These are phyloP conservation scores for Gobius niger DNA, from an alignment of 2,113 vertebrate genomes.

Conservation along the genomic window DNA sequence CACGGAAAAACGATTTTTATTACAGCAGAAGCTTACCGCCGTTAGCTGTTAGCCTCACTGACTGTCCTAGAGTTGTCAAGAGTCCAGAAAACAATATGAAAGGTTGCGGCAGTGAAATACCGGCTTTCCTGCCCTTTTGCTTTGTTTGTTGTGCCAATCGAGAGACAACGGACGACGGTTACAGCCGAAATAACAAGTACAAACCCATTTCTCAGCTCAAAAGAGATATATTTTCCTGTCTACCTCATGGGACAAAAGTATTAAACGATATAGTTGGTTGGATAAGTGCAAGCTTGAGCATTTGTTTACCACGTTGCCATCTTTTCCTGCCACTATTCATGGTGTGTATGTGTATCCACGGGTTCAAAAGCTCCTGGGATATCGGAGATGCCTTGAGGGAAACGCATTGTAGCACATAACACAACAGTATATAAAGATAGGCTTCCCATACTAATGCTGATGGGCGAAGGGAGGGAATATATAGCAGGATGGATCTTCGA, in stretches of 20 bases:
- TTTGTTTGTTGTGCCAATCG: slow-evolving; percentile 15
- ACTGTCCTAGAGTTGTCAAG: slow-evolving; percentile 15
- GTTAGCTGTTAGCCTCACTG: slow-evolving; percentile 29
- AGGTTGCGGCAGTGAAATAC: slow-evolving; percentile 22
- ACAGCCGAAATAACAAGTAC: slow-evolving; percentile 6
- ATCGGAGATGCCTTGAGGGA: too few species aligned
- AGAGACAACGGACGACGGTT: neutral
- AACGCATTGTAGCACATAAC: too few species aligned
- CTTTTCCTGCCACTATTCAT: too few species aligned
- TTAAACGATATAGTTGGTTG: neutral
- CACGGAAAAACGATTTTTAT: neutral
- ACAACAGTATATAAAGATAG: too few species aligned
- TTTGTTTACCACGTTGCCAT: neutral
- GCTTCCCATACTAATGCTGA: too few species aligned
- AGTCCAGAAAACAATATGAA: slow-evolving; percentile 7
- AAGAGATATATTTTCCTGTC: neutral
- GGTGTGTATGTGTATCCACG: too few species aligned
- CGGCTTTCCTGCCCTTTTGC: neutral
- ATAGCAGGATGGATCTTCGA: too few species aligned
- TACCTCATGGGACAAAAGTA: neutral
- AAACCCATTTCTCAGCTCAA: neutral
- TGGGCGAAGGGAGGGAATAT: too few species aligned
- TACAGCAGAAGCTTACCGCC: slow-evolving; percentile 8
- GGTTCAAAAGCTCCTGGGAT: too few species aligned
- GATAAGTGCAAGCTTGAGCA: neutral